Base-by-base conservation (phyloP, 2,113 vertebrate species). In the Phainopepla nitens region DNA sequence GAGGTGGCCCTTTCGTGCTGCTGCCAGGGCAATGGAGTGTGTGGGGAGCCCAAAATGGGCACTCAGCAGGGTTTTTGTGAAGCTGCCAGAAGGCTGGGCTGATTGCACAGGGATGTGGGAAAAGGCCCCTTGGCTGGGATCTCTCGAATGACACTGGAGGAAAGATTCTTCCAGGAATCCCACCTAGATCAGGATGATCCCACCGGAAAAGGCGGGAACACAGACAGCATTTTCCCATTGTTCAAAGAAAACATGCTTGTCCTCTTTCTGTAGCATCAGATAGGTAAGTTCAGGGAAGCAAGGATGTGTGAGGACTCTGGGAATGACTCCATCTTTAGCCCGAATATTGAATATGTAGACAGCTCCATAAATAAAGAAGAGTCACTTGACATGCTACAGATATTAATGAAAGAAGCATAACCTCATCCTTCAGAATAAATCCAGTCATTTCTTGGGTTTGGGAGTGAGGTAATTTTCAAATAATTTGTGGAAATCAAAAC, bases 371-470 rank as follows among this genome's bases (percentile, higher is more conserved):
- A 96, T 92, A 91, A 94, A 49, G 53, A 66, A 71, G 75, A 94
- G 60, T 51, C 0, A 1, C 60, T 81, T 80, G 87, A 78, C 79
- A 54, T 86, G 79, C 66, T 81, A 54, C 7, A 73, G 85, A 44
- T 93, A 92, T 87, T 93, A 90, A 92, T 94, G 92, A 94, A 89
- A 89, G 77, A 50, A 82, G 51, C 51, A 92, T 94, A 89, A 89
- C 90, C 81, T 94, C 94, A 96, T 92, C 92, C 86, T 96, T 93
- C 60, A 62, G 61, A 54, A 93, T 61, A 93, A 93, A 94, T 87
- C 72, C 95, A 86, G 83, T 51, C 71, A 88, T 79, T 91, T 71
- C 51, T 64, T 56, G 77, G 85, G 57, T 91, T 89, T 89, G 61
- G 61, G 85, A 87, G 71, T 61, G 87, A 92, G 82, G 76, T 93